Evolutionary conservation across 2,888 invertebrate genomes (phyloP), one percentile per base, ranked within the genome.

Genomic region (Caenorhabditis wallacei): DNA sequence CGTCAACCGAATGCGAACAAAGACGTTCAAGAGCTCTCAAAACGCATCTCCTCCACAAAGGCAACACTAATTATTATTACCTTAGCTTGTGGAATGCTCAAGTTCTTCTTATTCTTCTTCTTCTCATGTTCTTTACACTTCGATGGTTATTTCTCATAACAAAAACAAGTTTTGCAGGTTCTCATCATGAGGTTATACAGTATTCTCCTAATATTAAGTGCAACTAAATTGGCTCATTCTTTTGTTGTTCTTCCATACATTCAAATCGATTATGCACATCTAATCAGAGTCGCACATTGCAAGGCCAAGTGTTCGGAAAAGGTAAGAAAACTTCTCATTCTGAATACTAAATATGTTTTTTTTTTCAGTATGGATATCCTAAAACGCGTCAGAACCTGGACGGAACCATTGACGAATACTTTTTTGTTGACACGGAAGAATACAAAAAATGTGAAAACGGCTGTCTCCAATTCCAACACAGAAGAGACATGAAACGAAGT

Each of bases 261-360:
- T 13, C 90, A 91, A 74, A 90, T 91, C 79, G 91, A 91, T 82
- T 90, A 85, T 71, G 89, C 88, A 13, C 88, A 90, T 78, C 88
- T 89, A 43, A 86, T 88, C 66, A 74, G 89, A 64, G 59, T 91
- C 16, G 91, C 91, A 13, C 88, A 89, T 57, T 91, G 91, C 79
- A 88, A 89, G 70, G 87, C 91, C 3, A 89, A 91, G 72, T 91
- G 91, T 75, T 84, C 87, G 0, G 90, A 91, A 59, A 91, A 90
- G 85, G 91, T 91, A n/a, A n/a, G n/a, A n/a, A n/a, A n/a, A n/a
- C n/a, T n/a, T 30, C 3, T 30, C 30, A 5, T 5, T 8, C 8
- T 30, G 8, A 30, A 30, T 30, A 30, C 8, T 10, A 40, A 37
- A 51, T 26, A n/a, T n/a, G n/a, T 0, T 11, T 35, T 51, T 37